Evolutionary conservation across 2,888 invertebrate genomes (phyloP), one percentile per base, ranked within the genome.

Genomic region (Polyommatus icarus): DNA sequence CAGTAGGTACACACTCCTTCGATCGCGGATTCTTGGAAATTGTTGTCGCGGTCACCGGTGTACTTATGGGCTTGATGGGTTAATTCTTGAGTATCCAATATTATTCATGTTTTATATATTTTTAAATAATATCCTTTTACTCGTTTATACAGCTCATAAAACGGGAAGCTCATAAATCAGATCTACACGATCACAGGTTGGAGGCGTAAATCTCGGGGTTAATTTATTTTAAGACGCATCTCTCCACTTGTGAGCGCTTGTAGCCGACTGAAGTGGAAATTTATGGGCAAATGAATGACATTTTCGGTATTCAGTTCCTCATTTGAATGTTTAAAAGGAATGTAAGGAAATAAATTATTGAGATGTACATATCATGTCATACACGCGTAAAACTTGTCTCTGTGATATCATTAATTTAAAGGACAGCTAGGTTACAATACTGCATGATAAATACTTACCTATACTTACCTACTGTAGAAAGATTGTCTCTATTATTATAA

Each of bases 151-250:
- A 29, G 67, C 18, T 32, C 67, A 29, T 67, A 67, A 67, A 67
- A 67, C 18, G 24, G 61, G 15, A 32, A 67, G 29, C 29, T 6
- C 12, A 67, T 67, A 67, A 67, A 29, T 67, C 29, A 67, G 67
- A 29, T 67, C 29, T 29, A 29, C 15, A 67, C 29, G 67, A 67
- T 67, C 67, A 15, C 29, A 29, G 20, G 20, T 20, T 67, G 29
- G 15, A 29, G 29, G 18, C 67, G 67, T 67, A 67, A 29, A 67
- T 18, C 67, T 67, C 67, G 5, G 29, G 67, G 18, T 67, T 67
- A 67, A 67, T 67, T 67, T 67, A 67, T 67, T 67, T 67, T 67
- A 32, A 67, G 29, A 29, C 67, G 15, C 67, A 67, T 67, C 67
- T 32, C 67, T 67, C 12, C 24, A 29, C 29, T 67, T 29, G 29